A percentile compares a stretch with the other conserved stretches of the same genome.
Conservation (phyloP, 2,888 invertebrate species). For the Venusia cambrica region DNA sequence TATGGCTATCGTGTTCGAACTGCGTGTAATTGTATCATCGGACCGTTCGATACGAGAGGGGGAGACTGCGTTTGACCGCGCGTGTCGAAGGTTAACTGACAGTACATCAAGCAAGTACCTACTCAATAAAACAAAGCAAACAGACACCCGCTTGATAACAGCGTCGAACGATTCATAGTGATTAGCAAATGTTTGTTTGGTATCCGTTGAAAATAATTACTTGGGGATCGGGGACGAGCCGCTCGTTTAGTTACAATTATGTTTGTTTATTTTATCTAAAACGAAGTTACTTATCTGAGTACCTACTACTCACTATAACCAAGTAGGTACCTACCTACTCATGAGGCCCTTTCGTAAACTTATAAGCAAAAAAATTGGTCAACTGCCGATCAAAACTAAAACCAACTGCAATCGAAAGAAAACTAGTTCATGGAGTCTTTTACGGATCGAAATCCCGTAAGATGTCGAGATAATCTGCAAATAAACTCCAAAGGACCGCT, state of each 20-base stretch:
- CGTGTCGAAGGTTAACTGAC: constrained; percentile 60
- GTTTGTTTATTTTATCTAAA: constrained; percentile 32
- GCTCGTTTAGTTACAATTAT: constrained; percentile 34
- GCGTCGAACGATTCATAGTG: constrained; percentile 43
- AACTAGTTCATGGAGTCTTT: no score
- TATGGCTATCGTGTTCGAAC: constrained; percentile 47
- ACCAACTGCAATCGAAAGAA: no score
- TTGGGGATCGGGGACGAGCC: constrained; percentile 34
- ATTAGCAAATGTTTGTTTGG: constrained; percentile 55
- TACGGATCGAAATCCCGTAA: no score
- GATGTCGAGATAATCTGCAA: constrained; percentile 32
- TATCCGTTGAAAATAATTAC: constrained; percentile 51
- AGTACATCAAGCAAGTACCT: constrained; percentile 24
- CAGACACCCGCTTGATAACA: constrained; percentile 46
- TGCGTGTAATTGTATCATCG: constrained; percentile 60
- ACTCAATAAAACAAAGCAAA: constrained; percentile 47
- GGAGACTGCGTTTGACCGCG: constrained; percentile 52
- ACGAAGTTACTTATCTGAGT: no score
- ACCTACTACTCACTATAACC: no score
- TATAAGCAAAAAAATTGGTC: no score
- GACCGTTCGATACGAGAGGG: constrained; percentile 38
- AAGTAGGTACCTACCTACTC: no score
- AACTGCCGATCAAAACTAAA: no score
- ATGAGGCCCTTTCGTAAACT: no score
- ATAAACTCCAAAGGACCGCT: constrained; percentile 27